Conservation (phyloP, 2,113 vertebrate genomes). For the Prionailurus viverrinus region DNA sequence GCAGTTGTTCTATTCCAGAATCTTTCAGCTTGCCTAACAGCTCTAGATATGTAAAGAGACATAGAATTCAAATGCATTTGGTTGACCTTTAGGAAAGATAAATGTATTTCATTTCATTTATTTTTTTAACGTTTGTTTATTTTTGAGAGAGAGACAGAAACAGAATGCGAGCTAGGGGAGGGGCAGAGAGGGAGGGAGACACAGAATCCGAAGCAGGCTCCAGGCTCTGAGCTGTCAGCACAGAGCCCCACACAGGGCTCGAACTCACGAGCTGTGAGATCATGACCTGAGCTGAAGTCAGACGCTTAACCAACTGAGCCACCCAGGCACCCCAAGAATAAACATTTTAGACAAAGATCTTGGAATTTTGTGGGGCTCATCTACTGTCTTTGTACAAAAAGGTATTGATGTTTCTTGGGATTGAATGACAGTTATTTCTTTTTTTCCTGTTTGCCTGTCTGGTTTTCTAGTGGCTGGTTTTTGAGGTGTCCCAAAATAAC, state of each 20-base stretch:
- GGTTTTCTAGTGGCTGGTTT: neutral
- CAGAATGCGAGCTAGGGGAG: too few relatives aligned
- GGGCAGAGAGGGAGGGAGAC: too few relatives aligned
- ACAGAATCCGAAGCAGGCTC: too few relatives aligned
- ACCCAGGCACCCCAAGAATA: neutral
- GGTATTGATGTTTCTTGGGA: neutral
- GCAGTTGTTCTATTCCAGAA: neutral
- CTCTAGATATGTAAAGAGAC: neutral
- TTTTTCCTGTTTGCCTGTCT: neutral
- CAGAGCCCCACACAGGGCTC: too few relatives aligned
- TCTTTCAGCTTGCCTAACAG: neutral
- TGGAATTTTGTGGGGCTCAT: neutral
- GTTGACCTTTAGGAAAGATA: neutral
- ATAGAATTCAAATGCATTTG: neutral
- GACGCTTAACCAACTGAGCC: too few relatives aligned
- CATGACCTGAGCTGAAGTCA: too few relatives aligned
- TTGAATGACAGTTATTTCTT: neutral
- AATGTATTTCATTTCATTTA: neutral
- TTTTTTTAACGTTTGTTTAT: too few relatives aligned
- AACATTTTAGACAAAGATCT: slow-evolving; percentile 6
- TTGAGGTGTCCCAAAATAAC: neutral
- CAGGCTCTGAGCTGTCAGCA: too few relatives aligned
- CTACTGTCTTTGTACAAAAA: neutral
- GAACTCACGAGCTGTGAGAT: too few relatives aligned
- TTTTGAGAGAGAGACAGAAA: too few relatives aligned